A percentile compares a stretch with the other conserved stretches of the same genome.
Conservation (phyloP, 1,140 invertebrate species). For the Cardiocondyla obscurior region DNA sequence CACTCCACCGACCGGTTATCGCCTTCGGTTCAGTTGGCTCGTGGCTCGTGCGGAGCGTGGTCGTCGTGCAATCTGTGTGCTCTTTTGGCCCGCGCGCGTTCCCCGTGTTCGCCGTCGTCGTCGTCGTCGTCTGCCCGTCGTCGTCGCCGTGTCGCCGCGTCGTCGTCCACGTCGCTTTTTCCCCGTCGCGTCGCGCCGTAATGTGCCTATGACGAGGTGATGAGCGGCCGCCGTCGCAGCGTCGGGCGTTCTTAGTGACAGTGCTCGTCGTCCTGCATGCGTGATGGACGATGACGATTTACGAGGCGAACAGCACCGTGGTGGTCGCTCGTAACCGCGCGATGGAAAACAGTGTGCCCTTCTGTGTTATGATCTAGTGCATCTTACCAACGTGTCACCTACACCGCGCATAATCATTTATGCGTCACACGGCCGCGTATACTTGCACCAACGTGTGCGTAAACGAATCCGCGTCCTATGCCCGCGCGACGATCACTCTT, state of each 20-base stretch:
- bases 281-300: slow-evolving; percentile 67
- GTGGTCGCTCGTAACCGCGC: slow-evolving; percentile 38
- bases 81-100: slow-evolving; percentile 9
- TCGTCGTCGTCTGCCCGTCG: neutral
- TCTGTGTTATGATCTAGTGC: slow-evolving; percentile 66
- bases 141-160: neutral
- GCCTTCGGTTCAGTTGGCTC: slow-evolving; percentile 48
- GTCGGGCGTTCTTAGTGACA: slow-evolving; percentile 55
- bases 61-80: slow-evolving; percentile 14
- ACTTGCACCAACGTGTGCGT: neutral
- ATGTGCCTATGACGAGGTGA: slow-evolving; percentile 67
- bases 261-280: slow-evolving; percentile 61
- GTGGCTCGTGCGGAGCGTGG: slow-evolving; percentile 27
- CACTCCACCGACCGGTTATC: slow-evolving; percentile 58
- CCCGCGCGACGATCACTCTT: slow-evolving; percentile 40
- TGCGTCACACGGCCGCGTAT: neutral
- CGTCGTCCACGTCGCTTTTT: too few relatives aligned
- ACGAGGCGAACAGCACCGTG: slow-evolving; percentile 41
- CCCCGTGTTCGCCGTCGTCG: neutral
- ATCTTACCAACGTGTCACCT: neutral
- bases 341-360: slow-evolving; percentile 59
- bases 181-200: neutral
- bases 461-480: too few relatives aligned
- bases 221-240: slow-evolving; percentile 68
- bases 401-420: neutral